Evolutionary conservation across 2,797 vertebrate genomes (phyloP).

Genomic region (Gymnoscopelus braueri): DNA sequence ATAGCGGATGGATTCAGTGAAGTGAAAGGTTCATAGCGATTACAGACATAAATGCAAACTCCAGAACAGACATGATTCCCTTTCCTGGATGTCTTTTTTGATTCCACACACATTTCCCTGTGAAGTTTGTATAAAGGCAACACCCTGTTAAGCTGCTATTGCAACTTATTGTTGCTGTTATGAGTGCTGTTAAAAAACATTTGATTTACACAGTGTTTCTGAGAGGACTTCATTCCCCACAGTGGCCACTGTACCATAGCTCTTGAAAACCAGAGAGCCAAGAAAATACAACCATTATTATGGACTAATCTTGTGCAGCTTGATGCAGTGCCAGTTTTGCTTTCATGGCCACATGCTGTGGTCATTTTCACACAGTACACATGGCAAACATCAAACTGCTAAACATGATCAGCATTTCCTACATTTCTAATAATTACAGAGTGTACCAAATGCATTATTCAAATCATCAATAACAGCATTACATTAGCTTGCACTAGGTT

Average conservation of each 20-base stretch:
- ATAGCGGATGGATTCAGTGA: slow-evolving; percentile 43
- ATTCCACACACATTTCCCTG: slow-evolving; percentile 13
- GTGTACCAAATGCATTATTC: slow-evolving; percentile 64
- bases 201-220: slow-evolving; percentile 28
- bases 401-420: slow-evolving; percentile 69
- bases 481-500: slow-evolving; percentile 66
- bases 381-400: slow-evolving; percentile 46
- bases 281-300: slow-evolving; percentile 30
- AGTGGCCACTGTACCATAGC: slow-evolving; percentile 32
- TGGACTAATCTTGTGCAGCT: slow-evolving; percentile 40
- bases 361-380: slow-evolving; percentile 46
- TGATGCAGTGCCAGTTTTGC: slow-evolving; percentile 6
- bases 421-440: slow-evolving; percentile 65
- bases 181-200: slow-evolving; percentile 9
- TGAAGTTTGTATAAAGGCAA: slow-evolving; percentile 13
- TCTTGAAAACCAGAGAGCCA: slow-evolving; percentile 26
- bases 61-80: slow-evolving; percentile 38
- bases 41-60: slow-evolving; percentile 32
- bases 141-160: slow-evolving; percentile 20
- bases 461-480: slow-evolving; percentile 60
- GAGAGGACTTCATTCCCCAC: not conserved
- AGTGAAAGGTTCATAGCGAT: slow-evolving; percentile 31
- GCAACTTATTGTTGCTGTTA: not conserved
- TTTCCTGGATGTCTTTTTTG: slow-evolving; percentile 40
- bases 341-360: not conserved